These are phyloP conservation scores for Lepidonotus clava DNA, from an alignment of 2,888 invertebrate genomes.

Conservation along the genomic window DNA sequence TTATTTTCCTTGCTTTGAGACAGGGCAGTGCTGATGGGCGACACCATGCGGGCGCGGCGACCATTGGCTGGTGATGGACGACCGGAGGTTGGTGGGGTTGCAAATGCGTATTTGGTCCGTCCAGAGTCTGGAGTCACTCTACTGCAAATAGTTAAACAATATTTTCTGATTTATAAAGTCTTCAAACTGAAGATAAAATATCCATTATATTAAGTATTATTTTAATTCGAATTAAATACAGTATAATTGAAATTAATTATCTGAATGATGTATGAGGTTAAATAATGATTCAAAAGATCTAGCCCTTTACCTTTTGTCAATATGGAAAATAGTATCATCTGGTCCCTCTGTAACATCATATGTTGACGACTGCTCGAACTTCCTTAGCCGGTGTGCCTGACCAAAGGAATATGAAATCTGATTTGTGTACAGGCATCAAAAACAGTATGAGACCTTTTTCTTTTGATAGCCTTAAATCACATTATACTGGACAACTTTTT, in stretches of 20 bases:
- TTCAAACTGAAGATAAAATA: too few species aligned
- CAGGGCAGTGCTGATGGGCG: slow-evolving; percentile 26
- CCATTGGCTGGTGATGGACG: slow-evolving; percentile 18
- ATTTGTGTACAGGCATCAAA: too few species aligned
- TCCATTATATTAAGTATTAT: too few species aligned
- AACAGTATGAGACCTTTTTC: too few species aligned
- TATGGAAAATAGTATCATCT: background rate
- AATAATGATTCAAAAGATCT: too few species aligned
- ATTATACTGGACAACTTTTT: too few species aligned
- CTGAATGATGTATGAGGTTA: too few species aligned
- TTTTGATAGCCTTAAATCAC: too few species aligned
- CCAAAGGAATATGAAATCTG: too few species aligned
- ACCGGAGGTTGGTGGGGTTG: slow-evolving; percentile 24
- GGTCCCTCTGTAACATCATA: slow-evolving; percentile 39
- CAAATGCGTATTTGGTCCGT: background rate
- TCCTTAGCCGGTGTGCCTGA: slow-evolving; percentile 2
- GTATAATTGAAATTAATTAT: too few species aligned
- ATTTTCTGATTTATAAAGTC: too few species aligned
- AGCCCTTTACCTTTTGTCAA: background rate
- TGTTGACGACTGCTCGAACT: slow-evolving; percentile 40
- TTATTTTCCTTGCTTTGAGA: slow-evolving; percentile 8
- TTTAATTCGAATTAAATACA: too few species aligned
- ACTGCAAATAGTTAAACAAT: background rate
- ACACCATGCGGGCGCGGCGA: slow-evolving; percentile 18
- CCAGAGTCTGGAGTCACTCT: background rate